phyloP scores from a whole-genome alignment of 2,888 invertebrate species.

The Drosophila bunnanda region DNA sequence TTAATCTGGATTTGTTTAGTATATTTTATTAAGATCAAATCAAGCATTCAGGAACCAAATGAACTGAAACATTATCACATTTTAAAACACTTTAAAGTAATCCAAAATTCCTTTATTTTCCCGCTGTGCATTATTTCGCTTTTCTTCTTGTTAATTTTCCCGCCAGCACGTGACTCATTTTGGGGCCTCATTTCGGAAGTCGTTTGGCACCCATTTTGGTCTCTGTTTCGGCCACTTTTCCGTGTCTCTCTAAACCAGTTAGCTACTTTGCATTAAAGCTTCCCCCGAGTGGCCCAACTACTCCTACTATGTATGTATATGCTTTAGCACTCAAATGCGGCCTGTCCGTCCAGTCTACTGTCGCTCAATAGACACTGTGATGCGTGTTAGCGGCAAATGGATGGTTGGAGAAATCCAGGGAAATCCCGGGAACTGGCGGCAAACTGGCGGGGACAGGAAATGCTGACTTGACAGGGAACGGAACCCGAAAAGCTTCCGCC shows the following conservation, averaged over 20 bases:
- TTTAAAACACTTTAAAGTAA: not conserved
- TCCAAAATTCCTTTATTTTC: not conserved
- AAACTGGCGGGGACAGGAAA: conserved; percentile 14
- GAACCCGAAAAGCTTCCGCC: conserved; percentile 26
- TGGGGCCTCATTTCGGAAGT: conserved; percentile 61
- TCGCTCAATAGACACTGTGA: conserved; percentile 17
- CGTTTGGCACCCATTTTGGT: conserved; percentile 70
- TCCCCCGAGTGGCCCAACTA: conserved; percentile 9
- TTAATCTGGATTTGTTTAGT: too few relatives aligned
- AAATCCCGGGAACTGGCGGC: not conserved
- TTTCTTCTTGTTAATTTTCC: conserved; percentile 31
- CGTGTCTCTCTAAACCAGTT: conserved; percentile 31
- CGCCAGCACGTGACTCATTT: conserved; percentile 44
- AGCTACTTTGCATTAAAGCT: conserved; percentile 52
- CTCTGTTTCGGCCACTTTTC: conserved; percentile 19
- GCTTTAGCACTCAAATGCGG: conserved; percentile 19
- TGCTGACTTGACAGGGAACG: conserved; percentile 48
- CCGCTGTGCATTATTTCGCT: conserved; percentile 11
- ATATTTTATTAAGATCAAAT: not conserved
- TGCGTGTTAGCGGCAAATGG: conserved; percentile 36
- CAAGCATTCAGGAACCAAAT: not conserved
- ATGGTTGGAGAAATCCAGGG: not conserved
- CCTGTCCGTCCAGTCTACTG: conserved; percentile 16
- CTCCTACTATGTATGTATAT: conserved; percentile 3
- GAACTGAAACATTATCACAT: not conserved